Evolutionary conservation across 2,113 vertebrate genomes (phyloP), one percentile per base, ranked within the genome.

Genomic region (Terrapene triunguis): DNA sequence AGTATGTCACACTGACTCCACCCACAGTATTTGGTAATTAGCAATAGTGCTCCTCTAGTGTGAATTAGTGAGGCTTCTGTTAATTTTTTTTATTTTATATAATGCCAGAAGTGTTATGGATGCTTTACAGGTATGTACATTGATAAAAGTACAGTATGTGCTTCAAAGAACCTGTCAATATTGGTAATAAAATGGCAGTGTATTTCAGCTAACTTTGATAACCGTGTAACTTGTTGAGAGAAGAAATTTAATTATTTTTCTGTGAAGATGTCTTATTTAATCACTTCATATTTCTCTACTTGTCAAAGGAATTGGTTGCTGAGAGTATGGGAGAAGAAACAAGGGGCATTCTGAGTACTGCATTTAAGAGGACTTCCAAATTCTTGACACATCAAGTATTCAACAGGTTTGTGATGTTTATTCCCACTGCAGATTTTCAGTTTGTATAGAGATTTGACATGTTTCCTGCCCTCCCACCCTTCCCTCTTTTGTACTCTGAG

Each of bases 331-430:
- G 98, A 0, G 99, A 99, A 87, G 98, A 99, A 83, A 94, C 90
- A 53, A 99, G 99, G 94, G 99, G 99, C 57, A 98, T 99, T 94
- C 95, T 98, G 93, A 98, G 95, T 94, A 99, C 99, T 90, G 96
- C 98, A 13, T 99, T 99, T 95, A 99, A 99, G 97, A 99, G 99
- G 96, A 99, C 99, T 10, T 99, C 99, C 98, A 98, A 99, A n/a
- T 99, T 99, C 97, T 99, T 99, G 83, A 98, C 98, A 10, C 99
- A 99, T 95, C 98, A 99, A 51, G 98, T 99, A 89, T 99, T 99
- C 96, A 99, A 99, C 98, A 99, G 99, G 99, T 99, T 88, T 84
- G 99, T 97, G 94, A 89, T 93, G 65, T n/a, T 72, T 83, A 72
- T 27, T 82, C 1, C 42, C 9, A 57, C 57, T 84, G n/a, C 2